These are phyloP conservation scores for Ypsolopha scabrella DNA, from an alignment of 2,888 invertebrate genomes.

Conservation along the genomic window DNA sequence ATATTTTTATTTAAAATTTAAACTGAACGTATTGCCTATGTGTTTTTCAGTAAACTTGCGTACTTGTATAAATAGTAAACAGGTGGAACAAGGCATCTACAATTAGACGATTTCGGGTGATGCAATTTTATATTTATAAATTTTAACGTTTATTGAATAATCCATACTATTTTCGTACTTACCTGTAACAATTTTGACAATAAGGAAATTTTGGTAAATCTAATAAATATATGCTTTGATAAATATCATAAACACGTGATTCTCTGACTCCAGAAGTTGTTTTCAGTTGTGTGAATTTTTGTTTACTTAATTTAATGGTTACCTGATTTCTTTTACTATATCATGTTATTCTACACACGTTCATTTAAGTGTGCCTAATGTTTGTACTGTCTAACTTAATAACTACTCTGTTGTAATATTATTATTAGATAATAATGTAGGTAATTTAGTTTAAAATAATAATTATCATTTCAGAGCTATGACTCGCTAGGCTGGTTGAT, in stretches of 20 bases:
- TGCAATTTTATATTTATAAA: no score
- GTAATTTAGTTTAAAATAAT: constrained; percentile 29
- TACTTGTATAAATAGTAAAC: no score
- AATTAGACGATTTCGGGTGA: no score
- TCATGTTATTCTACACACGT: not conserved
- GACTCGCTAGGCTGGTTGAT: constrained; percentile 57
- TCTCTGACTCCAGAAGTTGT: not conserved
- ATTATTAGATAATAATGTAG: constrained; percentile 10
- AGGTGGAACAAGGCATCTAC: no score
- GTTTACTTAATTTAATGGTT: not conserved
- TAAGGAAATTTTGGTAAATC: constrained; percentile 8
- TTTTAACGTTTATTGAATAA: no score
- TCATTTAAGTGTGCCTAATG: not conserved
- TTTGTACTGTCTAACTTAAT: not conserved
- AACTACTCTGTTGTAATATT: constrained; percentile 27
- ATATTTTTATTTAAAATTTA: no score
- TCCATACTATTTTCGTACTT: constrained; percentile 1
- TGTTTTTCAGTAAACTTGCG: no score
- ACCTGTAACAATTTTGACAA: not conserved
- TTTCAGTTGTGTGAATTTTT: not conserved
- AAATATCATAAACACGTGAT: not conserved
- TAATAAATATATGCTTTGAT: not conserved
- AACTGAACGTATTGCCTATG: no score
- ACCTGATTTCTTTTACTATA: not conserved
- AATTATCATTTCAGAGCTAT: constrained; percentile 31